Evolutionary conservation across 1,140 invertebrate genomes (phyloP).

Genomic region (Scaptomyza graminum): DNA sequence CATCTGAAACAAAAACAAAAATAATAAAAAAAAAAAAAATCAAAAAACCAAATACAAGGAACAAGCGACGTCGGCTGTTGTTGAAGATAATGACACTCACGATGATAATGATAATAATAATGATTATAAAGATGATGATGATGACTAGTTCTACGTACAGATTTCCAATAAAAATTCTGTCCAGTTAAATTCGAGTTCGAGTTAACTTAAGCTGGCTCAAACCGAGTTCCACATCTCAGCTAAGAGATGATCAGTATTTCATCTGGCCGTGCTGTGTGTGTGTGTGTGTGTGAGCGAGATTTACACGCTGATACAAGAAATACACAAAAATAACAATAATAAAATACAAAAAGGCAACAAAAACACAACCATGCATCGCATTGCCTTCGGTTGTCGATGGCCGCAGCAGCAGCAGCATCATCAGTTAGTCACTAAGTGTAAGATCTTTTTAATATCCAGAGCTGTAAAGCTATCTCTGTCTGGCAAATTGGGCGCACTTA

Average conservation of each 20-base stretch:
- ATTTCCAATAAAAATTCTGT: slow-evolving; percentile 74
- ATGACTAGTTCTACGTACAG: slow-evolving; percentile 80
- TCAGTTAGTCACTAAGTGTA: slow-evolving; percentile 65
- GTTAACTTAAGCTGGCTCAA: slow-evolving; percentile 9
- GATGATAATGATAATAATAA: slow-evolving; percentile 24
- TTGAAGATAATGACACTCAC: slow-evolving; percentile 19
- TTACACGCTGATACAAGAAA: slow-evolving; percentile 76
- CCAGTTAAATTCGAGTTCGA: slow-evolving; percentile 26
- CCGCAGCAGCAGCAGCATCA: slow-evolving; percentile 17
- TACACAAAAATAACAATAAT: slow-evolving; percentile 65
- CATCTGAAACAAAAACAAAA: slow-evolving; percentile 67
- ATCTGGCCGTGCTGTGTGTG: slow-evolving; percentile 33
- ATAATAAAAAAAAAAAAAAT: slow-evolving; percentile 38
- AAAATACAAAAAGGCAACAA: slow-evolving; percentile 7
- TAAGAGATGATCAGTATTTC: slow-evolving; percentile 51
- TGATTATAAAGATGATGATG: slow-evolving; percentile 44
- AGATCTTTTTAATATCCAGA: slow-evolving; percentile 24
- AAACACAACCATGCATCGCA: slow-evolving; percentile 5
- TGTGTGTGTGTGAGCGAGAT: slow-evolving; percentile 69
- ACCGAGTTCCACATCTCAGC: not conserved
- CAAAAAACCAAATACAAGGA: slow-evolving; percentile 40
- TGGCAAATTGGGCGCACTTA: not conserved
- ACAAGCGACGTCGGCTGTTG: slow-evolving; percentile 31
- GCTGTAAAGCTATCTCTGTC: slow-evolving; percentile 15
- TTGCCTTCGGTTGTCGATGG: slow-evolving; percentile 49